A percentile compares a stretch with the other conserved stretches of the same genome.
Conservation (phyloP, 2,113 vertebrate genomes). For the Engystomops pustulosus region DNA sequence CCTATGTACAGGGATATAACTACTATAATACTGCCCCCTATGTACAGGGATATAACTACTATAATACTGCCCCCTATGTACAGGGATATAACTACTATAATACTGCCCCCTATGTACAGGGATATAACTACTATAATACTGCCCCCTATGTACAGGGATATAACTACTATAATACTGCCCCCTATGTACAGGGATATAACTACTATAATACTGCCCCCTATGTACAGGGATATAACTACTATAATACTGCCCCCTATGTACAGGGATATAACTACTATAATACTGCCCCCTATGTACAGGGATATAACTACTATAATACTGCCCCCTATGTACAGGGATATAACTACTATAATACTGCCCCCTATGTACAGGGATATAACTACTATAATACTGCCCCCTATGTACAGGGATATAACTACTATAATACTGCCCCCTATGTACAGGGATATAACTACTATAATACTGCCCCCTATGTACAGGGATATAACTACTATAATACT, state of each 20-base stretch:
- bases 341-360: slow-evolving; percentile 1
- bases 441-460: slow-evolving; percentile 4
- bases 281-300: slow-evolving; percentile 1
- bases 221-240: slow-evolving; percentile 6
- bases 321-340: background rate
- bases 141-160: background rate
- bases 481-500: slow-evolving; percentile 11
- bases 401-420: slow-evolving; percentile 10
- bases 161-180: slow-evolving; percentile 1
- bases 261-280: slow-evolving; percentile 3
- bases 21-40: background rate
- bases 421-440: background rate
- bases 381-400: slow-evolving; percentile 11
- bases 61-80: background rate
- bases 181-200: background rate
- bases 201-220: slow-evolving; percentile 1
- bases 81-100: slow-evolving; percentile 17
- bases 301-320: slow-evolving; percentile 1
- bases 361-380: slow-evolving; percentile 6
- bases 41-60: background rate
- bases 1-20: slow-evolving; percentile 13
- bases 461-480: background rate
- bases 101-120: background rate
- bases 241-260: background rate
- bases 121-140: slow-evolving; percentile 24